These are phyloP conservation scores for Caenorhabditis doughertyi DNA, from an alignment of 2,888 invertebrate genomes.

Conservation along the genomic window DNA sequence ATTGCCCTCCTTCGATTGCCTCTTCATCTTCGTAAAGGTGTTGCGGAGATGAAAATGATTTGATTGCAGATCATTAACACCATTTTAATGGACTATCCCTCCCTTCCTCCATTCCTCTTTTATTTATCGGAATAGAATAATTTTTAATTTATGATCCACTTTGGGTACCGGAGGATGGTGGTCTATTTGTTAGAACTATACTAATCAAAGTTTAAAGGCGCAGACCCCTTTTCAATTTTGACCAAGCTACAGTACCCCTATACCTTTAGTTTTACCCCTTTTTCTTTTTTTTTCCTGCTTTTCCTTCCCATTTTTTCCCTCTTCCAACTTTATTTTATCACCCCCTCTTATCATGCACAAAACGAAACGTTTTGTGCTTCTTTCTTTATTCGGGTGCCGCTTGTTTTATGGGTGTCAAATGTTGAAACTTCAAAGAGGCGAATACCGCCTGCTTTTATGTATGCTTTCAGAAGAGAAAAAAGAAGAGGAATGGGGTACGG, in stretches of 20 bases:
- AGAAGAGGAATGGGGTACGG: background rate
- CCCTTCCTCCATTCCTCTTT: too few relatives aligned
- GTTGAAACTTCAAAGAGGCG: background rate
- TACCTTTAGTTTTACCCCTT: too few relatives aligned
- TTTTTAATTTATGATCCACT: too few relatives aligned
- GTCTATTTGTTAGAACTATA: too few relatives aligned
- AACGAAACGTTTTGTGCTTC: background rate
- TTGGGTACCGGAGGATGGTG: too few relatives aligned
- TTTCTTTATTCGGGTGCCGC: background rate
- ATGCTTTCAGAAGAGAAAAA: background rate
- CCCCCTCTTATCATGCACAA: background rate
- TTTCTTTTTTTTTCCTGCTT: too few relatives aligned
- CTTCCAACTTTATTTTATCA: background rate
- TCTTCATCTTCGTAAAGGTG: too few relatives aligned
- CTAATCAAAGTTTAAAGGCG: too few relatives aligned
- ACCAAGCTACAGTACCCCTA: too few relatives aligned
- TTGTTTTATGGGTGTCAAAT: background rate
- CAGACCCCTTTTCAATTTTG: too few relatives aligned
- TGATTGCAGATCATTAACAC: constrained; percentile 52
- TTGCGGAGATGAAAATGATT: constrained; percentile 10
- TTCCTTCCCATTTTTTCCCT: background rate
- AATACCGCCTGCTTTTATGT: background rate
- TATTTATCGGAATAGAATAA: too few relatives aligned
- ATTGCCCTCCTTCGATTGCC: background rate
- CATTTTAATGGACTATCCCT: background rate